Evolutionary conservation across 2,888 invertebrate genomes (phyloP), one percentile per base, ranked within the genome.

Genomic region (Cephalotes varians): DNA sequence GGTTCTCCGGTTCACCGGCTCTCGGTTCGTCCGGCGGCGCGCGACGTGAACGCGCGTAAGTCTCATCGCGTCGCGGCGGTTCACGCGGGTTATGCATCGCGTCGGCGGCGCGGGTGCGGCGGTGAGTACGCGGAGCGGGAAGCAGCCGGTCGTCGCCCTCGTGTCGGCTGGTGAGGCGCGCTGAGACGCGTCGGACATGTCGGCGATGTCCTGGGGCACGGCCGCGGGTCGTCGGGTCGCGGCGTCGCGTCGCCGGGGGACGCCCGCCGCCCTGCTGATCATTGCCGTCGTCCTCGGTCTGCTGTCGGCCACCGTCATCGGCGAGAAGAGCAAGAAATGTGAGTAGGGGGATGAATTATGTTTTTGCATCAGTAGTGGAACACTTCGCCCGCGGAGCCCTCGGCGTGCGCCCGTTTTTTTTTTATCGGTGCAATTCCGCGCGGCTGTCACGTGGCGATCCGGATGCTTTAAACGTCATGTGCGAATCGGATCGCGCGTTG

Each of bases 321-420:
- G 87, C 18, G 94, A 94, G 83, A 91, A 91, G 88, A 93, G 88
- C 88, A 92, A 93, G 79, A 90, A 93, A 84, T 93, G 94, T 94
- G 83, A 93, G 94, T 93, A 64, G 40, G 12, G 18, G 1, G 4
- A 15, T 4, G 0, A 4, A 54, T 7, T 81, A 1, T 10, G n/a
- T 12, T n/a, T 18, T 21, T 21, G 28, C 7, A 0, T 15, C 12
- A 31, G 31, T 15, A 37, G 6, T 21, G 37, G 25, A 34, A n/a
- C 62, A 1, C 37, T 37, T 5, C 58, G 10, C 12, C 40, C 1
- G 12, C 40, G 56, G 60, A 58, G 12, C 9, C 21, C 21, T 49
- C 15, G 5, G 12, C 12, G 34, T 12, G 37, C 12, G 12, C 7
- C 0, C 12, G n/a, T 10, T 37, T 7, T 62, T n/a, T 10, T 37